A percentile compares a stretch with the other conserved stretches of the same genome.
phyloP scores from a whole-genome alignment of 2,888 invertebrate genomes.

The Tethea ocularis region DNA sequence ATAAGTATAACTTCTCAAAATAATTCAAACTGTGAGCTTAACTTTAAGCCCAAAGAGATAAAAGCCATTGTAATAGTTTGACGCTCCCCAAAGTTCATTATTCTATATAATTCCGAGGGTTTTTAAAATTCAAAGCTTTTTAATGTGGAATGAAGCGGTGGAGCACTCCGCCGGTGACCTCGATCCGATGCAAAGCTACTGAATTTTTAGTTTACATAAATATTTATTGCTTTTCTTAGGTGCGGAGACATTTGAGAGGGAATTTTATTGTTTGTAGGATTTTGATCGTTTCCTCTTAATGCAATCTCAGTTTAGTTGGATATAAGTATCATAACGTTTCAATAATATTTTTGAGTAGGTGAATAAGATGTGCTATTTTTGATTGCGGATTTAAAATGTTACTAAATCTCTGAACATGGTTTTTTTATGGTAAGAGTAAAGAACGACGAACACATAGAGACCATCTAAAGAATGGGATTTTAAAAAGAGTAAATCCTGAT shows the following conservation, averaged over 20 bases:
- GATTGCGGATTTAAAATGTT: too few relatives aligned
- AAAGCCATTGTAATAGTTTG: constrained; percentile 3
- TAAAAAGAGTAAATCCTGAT: too few relatives aligned
- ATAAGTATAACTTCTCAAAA: too few relatives aligned
- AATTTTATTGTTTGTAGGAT: background rate
- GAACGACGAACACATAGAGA: too few relatives aligned
- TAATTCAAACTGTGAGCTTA: background rate
- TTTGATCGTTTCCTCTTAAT: background rate
- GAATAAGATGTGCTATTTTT: background rate
- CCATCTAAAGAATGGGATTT: too few relatives aligned
- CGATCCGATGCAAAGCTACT: background rate
- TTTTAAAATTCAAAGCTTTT: constrained; percentile 6
- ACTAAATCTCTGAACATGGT: too few relatives aligned
- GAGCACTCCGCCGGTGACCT: background rate
- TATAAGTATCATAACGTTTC: background rate
- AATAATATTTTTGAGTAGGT: background rate
- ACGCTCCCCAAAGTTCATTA: constrained; percentile 2
- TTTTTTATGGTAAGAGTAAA: too few relatives aligned
- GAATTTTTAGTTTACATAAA: constrained; percentile 4
- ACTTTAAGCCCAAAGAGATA: background rate
- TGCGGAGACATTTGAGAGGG: background rate
- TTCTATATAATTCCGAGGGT: background rate
- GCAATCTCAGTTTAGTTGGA: background rate
- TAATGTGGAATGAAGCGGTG: constrained; percentile 5
- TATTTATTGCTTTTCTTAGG: constrained; percentile 4